Percentiles rank a stretch among this genome's conserved stretches.
phyloP scores from a whole-genome alignment of 2,797 vertebrate species.

The Gymnoscopelus microlampas region DNA sequence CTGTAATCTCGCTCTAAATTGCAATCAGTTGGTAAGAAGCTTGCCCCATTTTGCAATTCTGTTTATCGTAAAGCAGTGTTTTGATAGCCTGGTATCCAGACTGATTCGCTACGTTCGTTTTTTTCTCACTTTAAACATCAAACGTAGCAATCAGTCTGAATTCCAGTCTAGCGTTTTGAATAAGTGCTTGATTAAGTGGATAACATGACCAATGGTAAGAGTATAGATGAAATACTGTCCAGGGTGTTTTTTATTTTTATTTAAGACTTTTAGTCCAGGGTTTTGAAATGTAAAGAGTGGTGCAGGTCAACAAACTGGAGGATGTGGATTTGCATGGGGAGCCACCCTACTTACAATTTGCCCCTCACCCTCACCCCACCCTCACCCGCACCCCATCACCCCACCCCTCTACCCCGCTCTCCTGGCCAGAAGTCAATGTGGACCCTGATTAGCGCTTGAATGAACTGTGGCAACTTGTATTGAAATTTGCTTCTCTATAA shows the following conservation, averaged over 20 bases:
- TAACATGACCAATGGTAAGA: constrained; percentile 8
- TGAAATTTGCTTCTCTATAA: constrained; percentile 47
- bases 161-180: constrained; percentile 37
- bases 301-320: constrained; percentile 82
- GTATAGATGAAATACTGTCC: constrained; percentile 18
- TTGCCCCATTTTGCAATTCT: too few species aligned
- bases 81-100: too few species aligned
- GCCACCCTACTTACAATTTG: constrained; percentile 68
- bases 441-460: constrained; percentile 32
- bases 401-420: constrained; percentile 23
- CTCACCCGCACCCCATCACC: constrained; percentile 24
- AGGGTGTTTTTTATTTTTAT: not conserved
- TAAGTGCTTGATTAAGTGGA: constrained; percentile 16
- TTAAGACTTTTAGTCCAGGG: constrained; percentile 19
- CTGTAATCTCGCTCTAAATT: too few species aligned
- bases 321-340: constrained; percentile 75
- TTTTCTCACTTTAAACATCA: too few species aligned
- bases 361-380: constrained; percentile 32
- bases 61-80: too few species aligned
- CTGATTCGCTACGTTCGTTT: too few species aligned
- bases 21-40: too few species aligned
- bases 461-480: constrained; percentile 44
- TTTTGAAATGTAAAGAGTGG: constrained; percentile 53
- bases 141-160: not conserved
- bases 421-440: constrained; percentile 38